These are phyloP conservation scores for Holcopasites calliopsidis DNA, from an alignment of 1,140 invertebrate species.

Conservation along the genomic window DNA sequence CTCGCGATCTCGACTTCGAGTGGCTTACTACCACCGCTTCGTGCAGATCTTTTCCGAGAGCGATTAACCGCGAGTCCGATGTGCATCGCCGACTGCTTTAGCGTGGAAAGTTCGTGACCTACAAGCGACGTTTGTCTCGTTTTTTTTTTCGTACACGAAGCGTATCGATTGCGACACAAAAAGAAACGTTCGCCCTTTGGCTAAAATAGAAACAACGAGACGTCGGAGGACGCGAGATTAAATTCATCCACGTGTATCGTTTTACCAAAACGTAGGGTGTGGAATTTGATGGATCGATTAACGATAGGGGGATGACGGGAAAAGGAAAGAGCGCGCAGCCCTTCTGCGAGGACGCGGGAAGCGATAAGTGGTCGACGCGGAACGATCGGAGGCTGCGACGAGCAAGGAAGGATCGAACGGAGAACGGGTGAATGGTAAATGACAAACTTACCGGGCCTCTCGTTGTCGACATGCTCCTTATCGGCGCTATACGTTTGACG, in stretches of 20 bases:
- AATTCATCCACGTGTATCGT: neutral
- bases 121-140: constrained; percentile 1
- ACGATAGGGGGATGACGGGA: neutral
- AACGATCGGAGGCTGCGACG: neutral
- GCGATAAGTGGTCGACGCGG: too few relatives aligned
- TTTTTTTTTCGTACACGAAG: constrained; percentile 19
- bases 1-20: neutral
- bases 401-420: neutral
- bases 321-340: neutral
- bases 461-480: constrained; percentile 80
- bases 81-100: neutral
- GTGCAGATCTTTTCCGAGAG: neutral
- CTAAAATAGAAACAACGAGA: neutral
- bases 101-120: constrained; percentile 33
- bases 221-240: neutral
- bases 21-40: neutral
- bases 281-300: neutral
- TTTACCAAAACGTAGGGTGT: neutral
- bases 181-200: neutral
- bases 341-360: neutral
- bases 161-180: constrained; percentile 13
- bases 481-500: constrained; percentile 68
- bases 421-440: neutral
- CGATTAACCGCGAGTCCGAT: constrained; percentile 8
- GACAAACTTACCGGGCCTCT: constrained; percentile 83